Evolutionary conservation across 2,888 invertebrate species (phyloP).

Genomic region (Gasteruption jaculator): DNA sequence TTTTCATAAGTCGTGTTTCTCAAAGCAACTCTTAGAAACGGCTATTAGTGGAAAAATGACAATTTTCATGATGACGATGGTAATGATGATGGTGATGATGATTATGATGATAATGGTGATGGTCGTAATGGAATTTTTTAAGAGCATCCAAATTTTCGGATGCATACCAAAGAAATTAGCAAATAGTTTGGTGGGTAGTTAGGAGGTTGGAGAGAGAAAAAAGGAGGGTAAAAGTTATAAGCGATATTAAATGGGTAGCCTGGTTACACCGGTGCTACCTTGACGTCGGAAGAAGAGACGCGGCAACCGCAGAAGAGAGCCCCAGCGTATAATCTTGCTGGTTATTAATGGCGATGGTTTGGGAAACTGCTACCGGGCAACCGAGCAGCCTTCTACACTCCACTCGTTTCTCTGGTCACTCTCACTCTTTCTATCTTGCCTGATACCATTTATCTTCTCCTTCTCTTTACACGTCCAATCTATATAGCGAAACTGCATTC

Average conservation of each 20-base stretch:
- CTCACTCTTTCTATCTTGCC: conserved; percentile 23
- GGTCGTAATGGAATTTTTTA: conserved; percentile 22
- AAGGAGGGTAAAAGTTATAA: conserved; percentile 24
- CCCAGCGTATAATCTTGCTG: conserved; percentile 50
- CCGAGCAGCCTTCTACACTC: conserved; percentile 28
- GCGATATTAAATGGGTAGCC: conserved; percentile 43
- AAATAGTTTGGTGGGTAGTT: conserved; percentile 36
- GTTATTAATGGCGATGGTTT: conserved; percentile 52
- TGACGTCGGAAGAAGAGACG: conserved; percentile 21
- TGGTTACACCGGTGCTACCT: conserved; percentile 30
- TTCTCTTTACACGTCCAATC: conserved; percentile 20
- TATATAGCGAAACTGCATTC: conserved; percentile 40
- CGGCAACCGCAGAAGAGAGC: conserved; percentile 30
- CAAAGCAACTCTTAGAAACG: conserved; percentile 4
- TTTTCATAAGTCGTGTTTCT: conserved; percentile 12
- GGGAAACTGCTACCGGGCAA: conserved; percentile 52
- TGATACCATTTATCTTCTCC: conserved; percentile 20
- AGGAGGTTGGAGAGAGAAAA: conserved; percentile 24
- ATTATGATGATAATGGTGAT: too few relatives aligned
- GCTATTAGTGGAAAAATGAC: conserved; percentile 11
- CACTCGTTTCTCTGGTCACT: conserved; percentile 22
- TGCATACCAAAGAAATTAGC: conserved; percentile 42
- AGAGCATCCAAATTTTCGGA: conserved; percentile 22
- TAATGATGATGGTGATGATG: conserved; percentile 15
- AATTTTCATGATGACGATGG: too few relatives aligned